These are phyloP conservation scores for Zaprionus vittiger DNA, from an alignment of 1,140 invertebrate genomes.

Conservation along the genomic window DNA sequence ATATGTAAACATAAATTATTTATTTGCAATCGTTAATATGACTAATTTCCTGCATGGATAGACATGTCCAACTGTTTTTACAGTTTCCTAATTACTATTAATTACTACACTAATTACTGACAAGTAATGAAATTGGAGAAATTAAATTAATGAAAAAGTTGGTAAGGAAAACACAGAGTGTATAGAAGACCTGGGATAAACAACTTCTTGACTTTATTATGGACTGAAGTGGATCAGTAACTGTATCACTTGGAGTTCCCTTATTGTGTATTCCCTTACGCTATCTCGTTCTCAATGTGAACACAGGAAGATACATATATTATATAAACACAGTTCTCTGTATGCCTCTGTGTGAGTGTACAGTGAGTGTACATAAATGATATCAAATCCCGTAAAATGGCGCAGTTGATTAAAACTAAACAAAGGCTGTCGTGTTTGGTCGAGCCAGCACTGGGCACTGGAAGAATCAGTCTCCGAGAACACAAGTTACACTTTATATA, in stretches of 20 bases:
- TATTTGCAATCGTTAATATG: not conserved
- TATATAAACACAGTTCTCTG: not conserved
- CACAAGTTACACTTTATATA: not conserved
- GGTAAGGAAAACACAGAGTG: not conserved
- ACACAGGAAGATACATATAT: not conserved
- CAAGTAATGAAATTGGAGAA: not conserved
- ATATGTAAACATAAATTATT: not conserved
- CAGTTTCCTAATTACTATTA: too few species aligned
- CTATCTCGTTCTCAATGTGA: not conserved
- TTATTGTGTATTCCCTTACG: not conserved
- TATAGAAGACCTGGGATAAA: not conserved
- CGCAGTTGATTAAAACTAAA: slow-evolving; percentile 4
- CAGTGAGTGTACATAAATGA: not conserved
- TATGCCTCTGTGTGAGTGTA: not conserved
- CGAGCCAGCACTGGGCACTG: not conserved
- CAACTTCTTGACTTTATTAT: not conserved
- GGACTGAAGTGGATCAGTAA: not conserved
- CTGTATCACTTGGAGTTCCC: not conserved
- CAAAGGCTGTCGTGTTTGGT: not conserved
- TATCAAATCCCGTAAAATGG: not conserved
- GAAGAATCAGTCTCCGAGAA: not conserved
- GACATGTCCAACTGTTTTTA: not conserved
- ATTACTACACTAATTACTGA: not conserved
- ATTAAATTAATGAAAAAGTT: not conserved
- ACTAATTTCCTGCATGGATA: not conserved